Conservation (phyloP, 92 coral and sea anemone genomes). For the Umimayanthus kanabou region DNA sequence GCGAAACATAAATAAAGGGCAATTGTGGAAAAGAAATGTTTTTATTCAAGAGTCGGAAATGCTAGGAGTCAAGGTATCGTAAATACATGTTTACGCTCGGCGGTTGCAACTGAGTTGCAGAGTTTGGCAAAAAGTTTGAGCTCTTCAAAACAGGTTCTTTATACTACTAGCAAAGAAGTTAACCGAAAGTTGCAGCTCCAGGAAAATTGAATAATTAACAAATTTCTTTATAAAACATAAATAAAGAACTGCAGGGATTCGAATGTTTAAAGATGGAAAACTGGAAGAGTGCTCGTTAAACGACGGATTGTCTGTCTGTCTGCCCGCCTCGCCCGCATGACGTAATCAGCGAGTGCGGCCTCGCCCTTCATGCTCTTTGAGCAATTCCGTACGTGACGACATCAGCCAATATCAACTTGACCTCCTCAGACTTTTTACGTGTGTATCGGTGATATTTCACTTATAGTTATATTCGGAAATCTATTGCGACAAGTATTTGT, state of each 20-base stretch:
- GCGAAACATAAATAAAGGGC: neutral
- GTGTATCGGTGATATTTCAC: neutral
- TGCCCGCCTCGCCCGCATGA: conserved; percentile 3
- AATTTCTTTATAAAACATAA: neutral
- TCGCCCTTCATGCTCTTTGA: neutral
- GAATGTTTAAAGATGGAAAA: neutral
- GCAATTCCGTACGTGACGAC: conserved; percentile 3
- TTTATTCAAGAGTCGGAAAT: neutral
- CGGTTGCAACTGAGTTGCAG: neutral
- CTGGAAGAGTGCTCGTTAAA: neutral
- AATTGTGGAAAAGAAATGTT: neutral
- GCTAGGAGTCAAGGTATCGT: neutral
- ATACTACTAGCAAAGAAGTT: neutral
- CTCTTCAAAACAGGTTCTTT: neutral
- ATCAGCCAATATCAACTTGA: neutral
- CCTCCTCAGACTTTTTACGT: no score
- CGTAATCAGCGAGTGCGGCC: neutral
- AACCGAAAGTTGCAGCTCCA: neutral
- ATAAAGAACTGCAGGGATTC: conserved; percentile 5
- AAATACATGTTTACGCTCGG: neutral
- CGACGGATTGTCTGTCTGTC: neutral
- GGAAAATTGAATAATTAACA: neutral
- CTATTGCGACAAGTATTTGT: neutral
- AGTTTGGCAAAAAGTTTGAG: neutral
- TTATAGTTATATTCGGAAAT: neutral